These are phyloP conservation scores for Oncorhynchus clarkii DNA, from an alignment of 2,113 vertebrate species.

Conservation along the genomic window DNA sequence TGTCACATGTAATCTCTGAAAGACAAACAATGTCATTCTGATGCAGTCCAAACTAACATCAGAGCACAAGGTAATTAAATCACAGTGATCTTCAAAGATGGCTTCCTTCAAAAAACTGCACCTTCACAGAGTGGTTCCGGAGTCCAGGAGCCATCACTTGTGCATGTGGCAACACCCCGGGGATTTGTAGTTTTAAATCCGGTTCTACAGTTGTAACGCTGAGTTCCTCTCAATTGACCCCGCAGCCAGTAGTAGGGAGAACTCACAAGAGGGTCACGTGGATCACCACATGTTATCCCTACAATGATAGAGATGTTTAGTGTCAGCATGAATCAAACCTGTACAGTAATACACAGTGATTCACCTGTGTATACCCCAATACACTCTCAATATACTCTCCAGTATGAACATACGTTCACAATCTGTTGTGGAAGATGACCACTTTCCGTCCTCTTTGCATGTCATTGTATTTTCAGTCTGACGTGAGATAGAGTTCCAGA, in stretches of 20 bases:
- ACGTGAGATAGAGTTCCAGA: accelerated
- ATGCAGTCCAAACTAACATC: background rate
- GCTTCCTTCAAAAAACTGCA: no score
- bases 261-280: no score
- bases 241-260: accelerated
- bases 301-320: background rate
- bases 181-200: accelerated
- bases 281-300: conserved; percentile 42
- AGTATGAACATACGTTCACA: conserved; percentile 48
- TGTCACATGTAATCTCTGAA: conserved; percentile 21
- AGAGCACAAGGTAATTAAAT: background rate
- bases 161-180: background rate
- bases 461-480: background rate
- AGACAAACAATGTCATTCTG: background rate
- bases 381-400: no score
- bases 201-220: accelerated
- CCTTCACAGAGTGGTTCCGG: no score
- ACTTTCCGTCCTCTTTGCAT: background rate
- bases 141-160: conserved; percentile 48
- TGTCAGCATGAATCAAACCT: background rate
- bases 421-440: background rate
- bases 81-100: background rate
- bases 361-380: no score
- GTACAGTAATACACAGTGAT: background rate
- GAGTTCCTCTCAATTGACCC: accelerated